Conservation (phyloP, 2,797 vertebrate genomes). For the Brotula barbata region DNA sequence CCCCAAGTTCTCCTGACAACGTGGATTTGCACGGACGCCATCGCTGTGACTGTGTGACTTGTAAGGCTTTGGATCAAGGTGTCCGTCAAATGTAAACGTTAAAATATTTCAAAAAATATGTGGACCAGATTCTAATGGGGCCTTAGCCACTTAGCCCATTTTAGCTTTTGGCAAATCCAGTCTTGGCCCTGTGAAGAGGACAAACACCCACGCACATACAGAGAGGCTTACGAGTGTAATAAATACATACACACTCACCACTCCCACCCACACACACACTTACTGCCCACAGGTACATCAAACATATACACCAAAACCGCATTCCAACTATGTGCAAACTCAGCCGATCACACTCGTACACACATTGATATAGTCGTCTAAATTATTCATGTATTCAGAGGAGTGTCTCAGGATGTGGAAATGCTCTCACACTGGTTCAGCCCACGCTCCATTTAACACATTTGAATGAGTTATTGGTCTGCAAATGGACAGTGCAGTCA, state of each 20-base stretch:
- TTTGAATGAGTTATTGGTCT: constrained; percentile 38
- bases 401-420: constrained; percentile 50
- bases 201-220: constrained; percentile 11
- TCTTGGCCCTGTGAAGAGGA: constrained; percentile 12
- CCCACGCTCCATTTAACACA: constrained; percentile 52
- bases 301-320: constrained; percentile 8
- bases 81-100: no score
- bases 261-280: constrained; percentile 6
- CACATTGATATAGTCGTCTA: background rate
- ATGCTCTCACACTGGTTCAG: constrained; percentile 23
- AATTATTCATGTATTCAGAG: constrained; percentile 54
- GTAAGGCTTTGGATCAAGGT: no score
- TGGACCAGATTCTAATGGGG: no score
- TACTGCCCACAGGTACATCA: constrained; percentile 10
- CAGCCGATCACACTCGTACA: background rate
- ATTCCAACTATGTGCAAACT: background rate
- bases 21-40: no score
- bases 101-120: no score
- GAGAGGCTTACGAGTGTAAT: no score
- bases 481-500: constrained; percentile 32
- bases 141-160: constrained; percentile 23
- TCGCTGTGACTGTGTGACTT: no score
- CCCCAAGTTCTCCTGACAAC: no score
- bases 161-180: constrained; percentile 26
- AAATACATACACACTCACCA: constrained; percentile 10